Base-by-base conservation (phyloP, 2,888 invertebrate species). In the Pheosia gnoma region DNA sequence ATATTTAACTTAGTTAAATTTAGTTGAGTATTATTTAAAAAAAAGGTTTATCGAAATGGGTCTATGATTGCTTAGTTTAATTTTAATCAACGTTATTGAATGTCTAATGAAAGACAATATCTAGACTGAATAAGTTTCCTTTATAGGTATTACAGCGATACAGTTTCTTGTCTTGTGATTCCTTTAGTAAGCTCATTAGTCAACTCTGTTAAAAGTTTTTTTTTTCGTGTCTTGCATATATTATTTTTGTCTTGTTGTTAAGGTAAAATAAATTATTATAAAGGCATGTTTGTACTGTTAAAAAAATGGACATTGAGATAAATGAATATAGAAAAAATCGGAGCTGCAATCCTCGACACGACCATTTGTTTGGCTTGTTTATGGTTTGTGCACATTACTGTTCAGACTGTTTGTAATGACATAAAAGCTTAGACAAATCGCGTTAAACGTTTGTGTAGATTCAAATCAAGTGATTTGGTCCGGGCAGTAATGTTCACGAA, bases 41-140 rank as follows among this genome's bases (percentile, higher is more conserved):
- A 79, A 68, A 74, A 81, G 74, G 74, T 76, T 79, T 85, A 80
- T 78, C 76, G 71, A 81, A 68, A 83, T 83, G 81, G 82, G 81
- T 85, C 81, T 84, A 78, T 80, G 63, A 66, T 78, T 75, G 73
- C 67, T 78, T 80, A 69, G 71, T 78, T 80, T 86, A 86, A 84
- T 83, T 86, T 85, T 88, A 87, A 86, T 89, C 85, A 87, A 82
- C 79, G 82, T 82, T 87, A 85, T 87, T 80, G 77, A 25, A 85
- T 89, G 90, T 91, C 90, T 88, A 77, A 86, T 79, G 77, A 90
- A 90, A 92, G 91, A 91, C 91, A 89, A 90, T 90, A 88, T 86
- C 78, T 91, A 91, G 90, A 92, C 91, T 92, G 91, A 91, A 89
- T 88, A 89, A 89, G 89, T 89, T 90, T 82, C 83, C 81, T 85